Conservation (phyloP, 1,140 invertebrate genomes). For the Stegodyphus mimosarum region DNA sequence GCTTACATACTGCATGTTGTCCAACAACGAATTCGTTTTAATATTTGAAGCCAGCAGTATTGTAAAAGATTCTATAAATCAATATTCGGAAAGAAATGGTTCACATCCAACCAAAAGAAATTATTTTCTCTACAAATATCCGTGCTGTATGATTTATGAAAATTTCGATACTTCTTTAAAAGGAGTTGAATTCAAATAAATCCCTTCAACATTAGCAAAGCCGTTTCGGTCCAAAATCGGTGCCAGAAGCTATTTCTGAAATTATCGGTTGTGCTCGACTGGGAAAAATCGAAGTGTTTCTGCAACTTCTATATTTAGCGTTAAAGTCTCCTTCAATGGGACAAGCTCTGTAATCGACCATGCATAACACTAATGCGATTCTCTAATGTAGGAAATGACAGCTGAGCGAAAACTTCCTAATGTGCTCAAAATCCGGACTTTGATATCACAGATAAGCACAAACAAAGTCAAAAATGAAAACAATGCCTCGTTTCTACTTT, state of each 20-base stretch:
- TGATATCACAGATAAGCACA: neutral
- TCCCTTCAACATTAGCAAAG: neutral
- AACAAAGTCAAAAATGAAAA: constrained; percentile 8
- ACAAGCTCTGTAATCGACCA: constrained; percentile 19
- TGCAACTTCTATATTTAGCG: constrained; percentile 21
- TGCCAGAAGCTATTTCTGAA: neutral
- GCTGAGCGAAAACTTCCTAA: constrained; percentile 27
- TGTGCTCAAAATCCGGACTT: constrained; percentile 8
- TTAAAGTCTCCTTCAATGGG: neutral
- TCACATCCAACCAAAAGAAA: too few species aligned
- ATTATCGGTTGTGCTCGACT: constrained; percentile 10
- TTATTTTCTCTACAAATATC: neutral
- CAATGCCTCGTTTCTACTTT: constrained; percentile 12
- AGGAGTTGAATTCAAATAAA: neutral
- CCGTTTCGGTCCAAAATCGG: neutral
- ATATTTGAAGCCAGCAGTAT: too few species aligned
- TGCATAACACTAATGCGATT: constrained; percentile 35
- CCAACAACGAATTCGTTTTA: too few species aligned
- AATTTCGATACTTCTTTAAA: neutral
- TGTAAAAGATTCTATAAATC: too few species aligned
- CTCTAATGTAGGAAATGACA: constrained; percentile 30
- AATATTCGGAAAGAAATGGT: too few species aligned
- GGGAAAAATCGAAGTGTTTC: constrained; percentile 20
- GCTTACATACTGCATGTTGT: neutral
- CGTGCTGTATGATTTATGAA: neutral